Conservation (phyloP, 2,888 invertebrate genomes). For the Latrodectus hesperus region DNA sequence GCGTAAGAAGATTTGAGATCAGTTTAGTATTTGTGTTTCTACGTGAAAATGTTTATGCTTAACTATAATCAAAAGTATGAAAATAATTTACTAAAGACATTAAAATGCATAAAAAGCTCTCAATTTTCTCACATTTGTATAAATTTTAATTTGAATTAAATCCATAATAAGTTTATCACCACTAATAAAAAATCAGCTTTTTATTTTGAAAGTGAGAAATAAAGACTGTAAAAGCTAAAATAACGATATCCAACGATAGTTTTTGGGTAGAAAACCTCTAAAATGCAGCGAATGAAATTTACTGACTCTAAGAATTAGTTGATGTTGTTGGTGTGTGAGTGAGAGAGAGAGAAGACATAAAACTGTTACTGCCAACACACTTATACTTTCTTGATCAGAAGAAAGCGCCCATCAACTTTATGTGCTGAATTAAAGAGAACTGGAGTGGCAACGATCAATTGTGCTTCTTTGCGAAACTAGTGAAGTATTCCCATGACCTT, state of each 20-base stretch:
- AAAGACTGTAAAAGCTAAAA: slow-evolving; percentile 11
- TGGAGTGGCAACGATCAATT: slow-evolving; percentile 55
- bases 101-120: not conserved
- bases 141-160: not conserved
- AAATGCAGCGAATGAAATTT: slow-evolving; percentile 44
- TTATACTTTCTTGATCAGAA: slow-evolving; percentile 50
- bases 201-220: not conserved
- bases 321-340: slow-evolving; percentile 11
- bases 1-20: too few relatives aligned
- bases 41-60: too few relatives aligned
- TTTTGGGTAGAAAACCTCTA: slow-evolving; percentile 6
- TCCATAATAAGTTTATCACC: slow-evolving; percentile 8
- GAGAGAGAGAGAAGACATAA: not conserved
- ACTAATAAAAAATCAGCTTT: slow-evolving; percentile 24
- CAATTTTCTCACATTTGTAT: not conserved
- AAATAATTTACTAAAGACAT: too few relatives aligned
- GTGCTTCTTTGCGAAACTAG: slow-evolving; percentile 33
- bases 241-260: slow-evolving; percentile 26
- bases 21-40: too few relatives aligned
- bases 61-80: too few relatives aligned
- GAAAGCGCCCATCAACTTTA: slow-evolving; percentile 55
- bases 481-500: slow-evolving; percentile 14
- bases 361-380: slow-evolving; percentile 49
- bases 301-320: slow-evolving; percentile 36
- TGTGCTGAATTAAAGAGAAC: slow-evolving; percentile 63